A percentile compares a stretch with the other conserved stretches of the same genome.
Conservation (phyloP, 1,140 invertebrate genomes). For the Chelonus insularis region DNA sequence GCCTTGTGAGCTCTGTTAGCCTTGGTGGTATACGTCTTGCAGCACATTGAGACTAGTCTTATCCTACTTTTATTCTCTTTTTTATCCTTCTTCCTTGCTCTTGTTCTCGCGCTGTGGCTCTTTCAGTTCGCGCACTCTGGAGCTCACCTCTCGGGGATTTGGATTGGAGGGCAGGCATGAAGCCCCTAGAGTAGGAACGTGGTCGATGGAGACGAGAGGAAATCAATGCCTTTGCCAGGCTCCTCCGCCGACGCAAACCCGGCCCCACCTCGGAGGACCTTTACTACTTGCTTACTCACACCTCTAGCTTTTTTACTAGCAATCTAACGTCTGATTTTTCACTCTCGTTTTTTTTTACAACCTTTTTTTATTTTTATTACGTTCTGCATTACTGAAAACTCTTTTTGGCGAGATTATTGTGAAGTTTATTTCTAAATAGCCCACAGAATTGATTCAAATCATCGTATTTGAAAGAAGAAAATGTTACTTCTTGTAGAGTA, state of each 20-base stretch:
- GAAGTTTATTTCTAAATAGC: no score
- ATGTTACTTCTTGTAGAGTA: no score
- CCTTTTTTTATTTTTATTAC: neutral
- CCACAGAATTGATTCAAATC: no score
- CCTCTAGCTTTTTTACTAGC: constrained; percentile 23
- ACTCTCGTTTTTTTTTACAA: constrained; percentile 1
- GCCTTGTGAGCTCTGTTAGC: neutral
- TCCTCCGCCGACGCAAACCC: constrained; percentile 37
- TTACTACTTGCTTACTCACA: constrained; percentile 31
- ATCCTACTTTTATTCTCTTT: constrained; percentile 11
- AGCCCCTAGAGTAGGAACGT: constrained; percentile 40
- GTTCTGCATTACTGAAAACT: no score
- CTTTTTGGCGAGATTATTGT: no score
- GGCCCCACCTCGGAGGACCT: constrained; percentile 26
- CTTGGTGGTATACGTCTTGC: neutral
- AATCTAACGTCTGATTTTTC: neutral
- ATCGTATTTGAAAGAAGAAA: no score
- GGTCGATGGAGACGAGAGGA: constrained; percentile 59
- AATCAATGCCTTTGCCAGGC: constrained; percentile 57
- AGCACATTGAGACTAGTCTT: neutral
- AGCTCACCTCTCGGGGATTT: constrained; percentile 48
- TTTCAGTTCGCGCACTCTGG: constrained; percentile 16
- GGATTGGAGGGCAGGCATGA: constrained; percentile 46
- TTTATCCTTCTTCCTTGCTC: constrained; percentile 17
- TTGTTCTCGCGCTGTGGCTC: constrained; percentile 14